Evolutionary conservation across 2,888 invertebrate genomes (phyloP), one percentile per base, ranked within the genome.

Genomic region (Amphimallon solstitiale): DNA sequence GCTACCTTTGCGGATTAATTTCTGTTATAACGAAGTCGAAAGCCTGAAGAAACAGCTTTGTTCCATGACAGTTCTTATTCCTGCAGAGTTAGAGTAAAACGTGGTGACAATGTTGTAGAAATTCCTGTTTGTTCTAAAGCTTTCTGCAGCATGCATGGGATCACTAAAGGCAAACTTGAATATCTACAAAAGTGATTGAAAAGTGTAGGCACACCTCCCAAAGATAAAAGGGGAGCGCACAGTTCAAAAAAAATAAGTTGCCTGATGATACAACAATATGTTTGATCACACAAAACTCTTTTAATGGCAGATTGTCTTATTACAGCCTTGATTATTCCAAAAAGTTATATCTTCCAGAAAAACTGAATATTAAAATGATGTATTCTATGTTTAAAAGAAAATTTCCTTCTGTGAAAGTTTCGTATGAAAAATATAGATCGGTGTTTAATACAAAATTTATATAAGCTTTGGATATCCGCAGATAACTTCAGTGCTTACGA

Each of bases 1-100:
- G 17, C 23, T 59, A 59, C 23, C 40, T 59, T 38, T 29, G 40
- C 29, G 59, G 59, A 12, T 59, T 59, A 43, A 59, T 59, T 21
- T 21, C 59, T 15, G 21, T 56, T 9, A 4, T 56, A n/a, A 35
- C 56, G 29, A 17, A 37, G 56, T 12, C 15, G 19, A 15, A 38
- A 38, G 15, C 12, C 23, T 14, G 40, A 40, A 15, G n/a, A 19
- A 7, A 38, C 37, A 12, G 21, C 14, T 56, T 4, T 23, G 23
- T 56, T 37, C 1, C 38, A 38, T 17, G 35, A 35, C 12, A 38
- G 37, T 56, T 14, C 38, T 14, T 56, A 17, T 40, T 35, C 56
- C 15, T 56, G 37, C 14, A 37, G 37, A 37, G 34, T 56, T 14
- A 23, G 38, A 37, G 56, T 56, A 10, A 35, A 21, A 37, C 17